Percentiles rank a stretch among this genome's conserved stretches.
These are phyloP conservation scores for Elaphurus davidianus DNA, from an alignment of 2,113 vertebrate genomes.

Conservation along the genomic window DNA sequence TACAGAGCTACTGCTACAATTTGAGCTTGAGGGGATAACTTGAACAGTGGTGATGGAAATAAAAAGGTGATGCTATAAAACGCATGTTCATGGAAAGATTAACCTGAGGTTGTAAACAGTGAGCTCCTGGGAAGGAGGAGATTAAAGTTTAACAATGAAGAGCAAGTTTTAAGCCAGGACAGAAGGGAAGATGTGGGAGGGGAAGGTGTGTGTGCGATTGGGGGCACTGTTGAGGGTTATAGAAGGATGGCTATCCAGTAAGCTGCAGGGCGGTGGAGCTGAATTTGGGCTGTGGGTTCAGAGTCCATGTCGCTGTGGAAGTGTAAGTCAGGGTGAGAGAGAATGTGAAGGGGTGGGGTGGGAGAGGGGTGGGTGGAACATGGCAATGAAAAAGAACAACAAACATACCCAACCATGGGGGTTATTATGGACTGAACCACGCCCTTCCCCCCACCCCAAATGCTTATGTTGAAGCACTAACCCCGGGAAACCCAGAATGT, in stretches of 20 bases:
- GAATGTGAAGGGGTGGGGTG: not conserved
- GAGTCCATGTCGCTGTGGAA: rapidly evolving
- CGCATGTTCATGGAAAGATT: not conserved
- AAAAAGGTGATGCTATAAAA: not conserved
- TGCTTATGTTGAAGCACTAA: not conserved
- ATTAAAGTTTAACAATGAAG: not conserved
- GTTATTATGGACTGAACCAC: not conserved
- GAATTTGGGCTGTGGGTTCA: not conserved
- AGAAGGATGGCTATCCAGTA: not conserved
- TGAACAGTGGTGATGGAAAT: not conserved
- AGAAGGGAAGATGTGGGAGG: not conserved
- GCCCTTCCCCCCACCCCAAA: not conserved
- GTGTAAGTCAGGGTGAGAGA: rapidly evolving
- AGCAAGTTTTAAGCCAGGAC: not conserved
- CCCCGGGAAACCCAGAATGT: not conserved
- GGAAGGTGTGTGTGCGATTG: not conserved
- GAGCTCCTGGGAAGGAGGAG: not conserved
- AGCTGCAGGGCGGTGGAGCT: rapidly evolving
- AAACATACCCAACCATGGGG: rapidly evolving
- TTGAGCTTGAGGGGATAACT: rapidly evolving
- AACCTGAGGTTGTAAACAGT: not conserved
- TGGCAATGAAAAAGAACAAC: not conserved
- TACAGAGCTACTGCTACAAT: not conserved
- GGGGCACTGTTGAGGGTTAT: not conserved
- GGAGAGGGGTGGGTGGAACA: no score